phyloP scores from a whole-genome alignment of 1,140 invertebrate genomes.

The Eumaeus atala region DNA sequence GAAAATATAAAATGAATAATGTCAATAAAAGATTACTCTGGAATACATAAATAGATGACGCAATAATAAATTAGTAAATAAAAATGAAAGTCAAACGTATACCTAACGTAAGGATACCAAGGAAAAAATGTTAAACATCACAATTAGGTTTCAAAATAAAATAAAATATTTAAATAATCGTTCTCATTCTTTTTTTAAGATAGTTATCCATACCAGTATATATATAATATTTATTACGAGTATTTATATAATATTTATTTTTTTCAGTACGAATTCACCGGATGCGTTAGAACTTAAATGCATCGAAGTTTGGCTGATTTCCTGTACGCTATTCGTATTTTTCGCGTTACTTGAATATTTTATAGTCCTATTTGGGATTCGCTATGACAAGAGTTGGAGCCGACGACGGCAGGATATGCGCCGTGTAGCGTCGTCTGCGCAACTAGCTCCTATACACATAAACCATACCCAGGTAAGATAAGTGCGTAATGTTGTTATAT shows the following conservation, averaged over 20 bases:
- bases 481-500: background rate
- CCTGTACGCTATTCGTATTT: conserved; percentile 83
- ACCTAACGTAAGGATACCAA: too few species aligned
- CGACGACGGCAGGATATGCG: conserved; percentile 68
- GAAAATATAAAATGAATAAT: too few species aligned
- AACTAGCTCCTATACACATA: conserved; percentile 57
- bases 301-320: conserved; percentile 83
- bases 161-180: too few species aligned
- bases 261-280: conserved; percentile 76
- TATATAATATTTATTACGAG: too few species aligned
- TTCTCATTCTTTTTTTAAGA: too few species aligned
- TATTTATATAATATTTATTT: background rate
- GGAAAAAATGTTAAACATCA: too few species aligned
- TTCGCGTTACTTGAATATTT: conserved; percentile 83
- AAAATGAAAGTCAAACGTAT: too few species aligned
- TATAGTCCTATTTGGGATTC: conserved; percentile 78
- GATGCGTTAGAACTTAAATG: conserved; percentile 80
- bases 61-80: too few species aligned
- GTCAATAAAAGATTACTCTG: too few species aligned
- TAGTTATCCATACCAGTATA: too few species aligned
- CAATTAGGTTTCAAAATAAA: too few species aligned
- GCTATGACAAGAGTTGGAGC: conserved; percentile 77
- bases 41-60: too few species aligned
- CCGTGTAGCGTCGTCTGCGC: conserved; percentile 52
- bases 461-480: conserved; percentile 61